Conservation (phyloP, 2,113 vertebrate genomes). For the Amphilophus citrinellus region DNA sequence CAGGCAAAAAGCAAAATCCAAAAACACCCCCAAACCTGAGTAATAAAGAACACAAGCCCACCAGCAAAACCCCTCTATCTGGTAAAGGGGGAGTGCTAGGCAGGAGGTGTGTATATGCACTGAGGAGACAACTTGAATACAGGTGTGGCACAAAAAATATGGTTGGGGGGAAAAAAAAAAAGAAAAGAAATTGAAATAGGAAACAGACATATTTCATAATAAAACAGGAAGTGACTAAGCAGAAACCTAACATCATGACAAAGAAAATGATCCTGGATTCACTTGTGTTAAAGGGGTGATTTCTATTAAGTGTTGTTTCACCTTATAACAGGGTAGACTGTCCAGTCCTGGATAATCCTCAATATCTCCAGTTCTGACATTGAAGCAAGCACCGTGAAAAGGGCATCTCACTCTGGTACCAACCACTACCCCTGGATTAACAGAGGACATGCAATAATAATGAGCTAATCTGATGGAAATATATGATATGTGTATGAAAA, state of each 20-base stretch:
- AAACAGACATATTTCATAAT: not conserved
- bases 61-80: not conserved
- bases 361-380: conserved; percentile 87
- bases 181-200: rapidly evolving
- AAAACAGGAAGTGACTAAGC: not conserved
- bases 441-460: not conserved
- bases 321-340: conserved; percentile 81
- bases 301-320: conserved; percentile 29
- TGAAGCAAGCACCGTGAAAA: conserved; percentile 90
- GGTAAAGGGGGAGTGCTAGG: not conserved
- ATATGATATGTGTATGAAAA: not conserved
- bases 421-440: conserved; percentile 80
- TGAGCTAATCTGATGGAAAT: not conserved
- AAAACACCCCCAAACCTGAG: not conserved
- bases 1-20: too few species aligned
- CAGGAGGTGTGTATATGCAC: rapidly evolving
- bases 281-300: not conserved
- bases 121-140: not conserved
- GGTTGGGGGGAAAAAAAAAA: too few species aligned
- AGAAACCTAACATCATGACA: not conserved
- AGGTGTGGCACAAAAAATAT: not conserved
- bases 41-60: not conserved
- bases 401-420: conserved; percentile 87
- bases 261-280: not conserved
- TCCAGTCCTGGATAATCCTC: conserved; percentile 91